phyloP scores from a whole-genome alignment of 2,888 invertebrate genomes.

The Eristalinus sepulchralis region DNA sequence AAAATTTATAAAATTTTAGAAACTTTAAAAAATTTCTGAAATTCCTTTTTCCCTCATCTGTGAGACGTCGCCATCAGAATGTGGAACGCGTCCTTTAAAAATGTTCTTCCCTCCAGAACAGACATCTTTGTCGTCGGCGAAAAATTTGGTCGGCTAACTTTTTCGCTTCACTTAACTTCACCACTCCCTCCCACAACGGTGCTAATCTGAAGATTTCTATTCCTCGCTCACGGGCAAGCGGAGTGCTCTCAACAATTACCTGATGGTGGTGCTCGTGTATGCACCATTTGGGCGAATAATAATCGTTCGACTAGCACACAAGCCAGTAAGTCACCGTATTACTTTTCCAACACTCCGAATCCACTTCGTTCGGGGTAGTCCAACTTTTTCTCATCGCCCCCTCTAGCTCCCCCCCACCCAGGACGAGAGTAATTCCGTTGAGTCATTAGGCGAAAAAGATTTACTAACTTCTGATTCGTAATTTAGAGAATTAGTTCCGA shows the following conservation, averaged over 20 bases:
- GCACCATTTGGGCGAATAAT: constrained; percentile 58
- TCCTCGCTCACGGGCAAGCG: constrained; percentile 16
- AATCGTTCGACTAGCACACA: constrained; percentile 62
- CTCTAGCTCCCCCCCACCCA: neutral
- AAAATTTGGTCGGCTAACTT: constrained; percentile 6
- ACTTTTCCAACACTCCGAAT: neutral
- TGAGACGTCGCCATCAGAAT: no score
- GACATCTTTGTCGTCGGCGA: neutral
- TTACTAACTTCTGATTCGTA: constrained; percentile 69
- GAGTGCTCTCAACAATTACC: constrained; percentile 43
- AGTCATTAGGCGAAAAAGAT: constrained; percentile 71
- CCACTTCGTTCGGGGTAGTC: neutral
- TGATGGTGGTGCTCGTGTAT: constrained; percentile 13
- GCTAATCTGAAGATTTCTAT: constrained; percentile 42
- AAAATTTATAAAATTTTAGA: no score
- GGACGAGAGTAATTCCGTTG: constrained; percentile 53
- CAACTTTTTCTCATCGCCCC: neutral
- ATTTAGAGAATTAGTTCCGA: constrained; percentile 69
- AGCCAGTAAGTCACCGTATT: constrained; percentile 57
- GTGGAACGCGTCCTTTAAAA: no score
- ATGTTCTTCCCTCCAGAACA: neutral
- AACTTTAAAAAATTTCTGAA: no score
- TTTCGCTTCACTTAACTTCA: neutral
- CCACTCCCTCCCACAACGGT: neutral
- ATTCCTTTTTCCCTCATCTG: no score